Evolutionary conservation across 2,113 vertebrate species (phyloP), one percentile per base, ranked within the genome.

Genomic region (Myotis davidii): DNA sequence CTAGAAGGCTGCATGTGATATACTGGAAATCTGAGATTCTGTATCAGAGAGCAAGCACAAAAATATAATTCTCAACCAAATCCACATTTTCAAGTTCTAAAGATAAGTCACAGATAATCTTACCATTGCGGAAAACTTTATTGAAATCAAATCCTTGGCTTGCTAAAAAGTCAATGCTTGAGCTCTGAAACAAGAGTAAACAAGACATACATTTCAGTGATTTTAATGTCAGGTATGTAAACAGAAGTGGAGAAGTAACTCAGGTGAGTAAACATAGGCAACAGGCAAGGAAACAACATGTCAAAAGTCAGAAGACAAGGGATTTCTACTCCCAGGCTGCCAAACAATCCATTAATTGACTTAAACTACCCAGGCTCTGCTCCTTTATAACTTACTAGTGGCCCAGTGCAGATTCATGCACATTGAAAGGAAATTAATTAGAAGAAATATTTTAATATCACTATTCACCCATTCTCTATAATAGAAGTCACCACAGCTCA

Each of bases 91-190:
- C 52, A 87, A 78, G 9, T 67, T 93, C 77, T 81, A 67, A 42
- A 92, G 67, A 27, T 2, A 85, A 2, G 39, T 42, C 64, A 97
- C 79, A 77, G 11, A 86, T 32, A 21, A 84, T 97, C 99, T 99
- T 98, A 99, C 99, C 99, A 0, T 99, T 98, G 97, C 99, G 98
- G 98, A 99, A 99, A 89, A 99, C 99, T 98, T 99, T 99, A 98
- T 99, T 99, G 98, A 99, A 99, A 98, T 99, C 99, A 98, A 99
- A 99, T 96, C 99, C 99, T 97, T 99, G 99, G 98, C 99, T 99
- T 96, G 99, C 99, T 98, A 99, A 98, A 97, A 99, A 99, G 98
- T 99, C 99, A 96, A 99, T 99, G 97, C 99, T 99, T 97, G 99
- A 99, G 98, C 99, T 99, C 99, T 99, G 98, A 93, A 99, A 99